Evolutionary conservation across 2,888 invertebrate genomes (phyloP), one percentile per base, ranked within the genome.

Genomic region (Drosophila leonis): DNA sequence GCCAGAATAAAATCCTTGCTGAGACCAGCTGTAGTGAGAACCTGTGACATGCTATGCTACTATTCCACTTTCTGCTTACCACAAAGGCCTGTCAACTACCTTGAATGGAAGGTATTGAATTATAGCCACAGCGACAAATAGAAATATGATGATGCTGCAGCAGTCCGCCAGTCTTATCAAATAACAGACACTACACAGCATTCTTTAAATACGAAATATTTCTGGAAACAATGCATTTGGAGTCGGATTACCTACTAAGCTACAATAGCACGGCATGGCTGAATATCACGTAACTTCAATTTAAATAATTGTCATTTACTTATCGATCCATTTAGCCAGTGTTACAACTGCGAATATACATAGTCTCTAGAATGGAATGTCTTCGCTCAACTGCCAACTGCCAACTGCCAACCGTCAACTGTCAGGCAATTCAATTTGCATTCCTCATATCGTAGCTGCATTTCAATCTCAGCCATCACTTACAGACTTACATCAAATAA

Each of bases 371-470:
- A 20, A n/a, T 46, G 33, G 39, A 46, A 39, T 33, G 15, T n/a
- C 27, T 33, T 18, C 2, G 20, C 37, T 52, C 52, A 35, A 65
- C 67, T 79, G 64, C 68, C 67, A 82, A 75, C 82, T 68, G 54
- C 42, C 52, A 35, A 7, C 33, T n/a, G 9, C 46, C 18, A 56
- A 29, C 57, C 75, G 65, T 56, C 68, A 82, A 76, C 83, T 69
- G 62, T 35, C 66, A 42, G 65, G 48, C 12, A 62, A 82, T 59
- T 61, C 63, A 56, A 84, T 90, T 82, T 82, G 74, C 82, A 84
- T 90, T 61, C 68, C 64, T 57, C 56, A 48, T 55, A 56, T 48
- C 35, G 37, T 29, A 42, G 54, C 33, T 54, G 56, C 46, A 49
- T 57, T 68, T 57, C 72, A 73, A 79, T 82, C 82, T 72, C 59